These are phyloP conservation scores for Andrena bucephala DNA, from an alignment of 2,888 invertebrate species.

Conservation along the genomic window DNA sequence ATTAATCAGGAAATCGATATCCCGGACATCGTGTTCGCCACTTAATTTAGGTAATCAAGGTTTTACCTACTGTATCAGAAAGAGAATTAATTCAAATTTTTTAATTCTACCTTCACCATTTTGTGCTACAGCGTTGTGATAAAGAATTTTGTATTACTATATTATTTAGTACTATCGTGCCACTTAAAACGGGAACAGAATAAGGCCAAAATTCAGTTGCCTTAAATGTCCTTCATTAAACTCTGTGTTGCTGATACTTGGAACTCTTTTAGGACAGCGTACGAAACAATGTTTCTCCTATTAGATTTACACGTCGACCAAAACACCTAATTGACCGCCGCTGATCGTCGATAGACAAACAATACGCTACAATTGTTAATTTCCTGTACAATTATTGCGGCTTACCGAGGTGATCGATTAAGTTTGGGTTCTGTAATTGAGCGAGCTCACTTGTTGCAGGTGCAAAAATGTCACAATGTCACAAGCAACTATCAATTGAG, in stretches of 20 bases:
- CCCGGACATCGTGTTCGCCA: no score
- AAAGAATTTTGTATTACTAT: no score
- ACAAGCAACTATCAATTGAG: background rate
- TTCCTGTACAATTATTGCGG: slow-evolving; percentile 65
- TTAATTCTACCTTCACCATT: no score
- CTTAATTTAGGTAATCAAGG: no score
- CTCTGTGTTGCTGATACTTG: background rate
- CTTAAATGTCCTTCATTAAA: background rate
- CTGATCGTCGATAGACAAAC: slow-evolving; percentile 34
- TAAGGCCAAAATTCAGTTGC: background rate
- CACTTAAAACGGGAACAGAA: no score
- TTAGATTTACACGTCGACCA: slow-evolving; percentile 1
- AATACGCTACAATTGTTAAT: slow-evolving; percentile 56
- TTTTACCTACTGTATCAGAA: no score
- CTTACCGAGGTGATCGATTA: slow-evolving; percentile 54
- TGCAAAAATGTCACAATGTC: background rate
- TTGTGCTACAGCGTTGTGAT: no score
- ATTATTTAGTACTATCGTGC: no score
- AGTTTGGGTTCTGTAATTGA: slow-evolving; percentile 27
- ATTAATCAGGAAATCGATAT: no score
- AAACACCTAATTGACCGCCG: slow-evolving; percentile 41
- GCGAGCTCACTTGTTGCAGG: background rate
- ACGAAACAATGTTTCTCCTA: background rate
- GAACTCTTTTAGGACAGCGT: background rate
- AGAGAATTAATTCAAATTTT: no score